These are phyloP conservation scores for Lerista edwardsae DNA, from an alignment of 2,797 vertebrate genomes.

Conservation along the genomic window DNA sequence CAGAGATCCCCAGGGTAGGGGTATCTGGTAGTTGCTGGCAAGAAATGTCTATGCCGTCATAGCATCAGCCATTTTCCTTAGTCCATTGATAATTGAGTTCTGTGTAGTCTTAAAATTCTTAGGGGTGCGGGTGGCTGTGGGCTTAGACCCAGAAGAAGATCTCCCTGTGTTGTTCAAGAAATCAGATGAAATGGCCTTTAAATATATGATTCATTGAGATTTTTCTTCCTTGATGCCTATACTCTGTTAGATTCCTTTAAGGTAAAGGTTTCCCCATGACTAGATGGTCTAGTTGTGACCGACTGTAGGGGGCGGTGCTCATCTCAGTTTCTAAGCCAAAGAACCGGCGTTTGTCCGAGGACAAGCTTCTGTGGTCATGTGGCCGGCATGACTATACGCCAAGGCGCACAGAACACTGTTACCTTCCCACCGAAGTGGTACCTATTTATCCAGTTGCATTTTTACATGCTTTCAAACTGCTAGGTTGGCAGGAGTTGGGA, in stretches of 20 bases:
- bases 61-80: background rate
- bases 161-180: background rate
- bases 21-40: conserved; percentile 19
- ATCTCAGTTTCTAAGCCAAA: too few species aligned
- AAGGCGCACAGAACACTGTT: too few species aligned
- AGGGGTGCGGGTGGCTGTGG: background rate
- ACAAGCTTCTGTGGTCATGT: too few species aligned
- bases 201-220: background rate
- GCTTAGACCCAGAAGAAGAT: background rate
- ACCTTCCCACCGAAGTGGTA: too few species aligned
- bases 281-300: too few species aligned
- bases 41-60: background rate
- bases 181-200: background rate
- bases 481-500: too few species aligned
- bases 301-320: too few species aligned
- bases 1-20: conserved; percentile 11
- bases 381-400: too few species aligned
- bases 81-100: conserved; percentile 19
- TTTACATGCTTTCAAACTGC: too few species aligned
- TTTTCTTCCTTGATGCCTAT: background rate
- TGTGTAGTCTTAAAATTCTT: background rate
- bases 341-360: too few species aligned
- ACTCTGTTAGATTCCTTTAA: background rate
- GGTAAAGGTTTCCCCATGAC: too few species aligned
- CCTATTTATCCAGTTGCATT: too few species aligned